Evolutionary conservation across 2,113 vertebrate species (phyloP).

Genomic region (western clawed frog (Xenopus tropicalis)): UCB_Xtro_10.0 CM004449.2:99250501-99251000

Average conservation of each 20-base stretch:
- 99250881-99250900: neutral
- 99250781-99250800: slow-evolving; percentile 26
- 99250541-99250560: too few relatives aligned
- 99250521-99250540: too few relatives aligned
- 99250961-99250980: neutral
- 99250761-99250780: neutral
- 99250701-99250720: neutral
- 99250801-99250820: slow-evolving; percentile 37
- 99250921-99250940: too few relatives aligned
- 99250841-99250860: slow-evolving; percentile 55
- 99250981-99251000: neutral
- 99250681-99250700: neutral
- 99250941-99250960: too few relatives aligned
- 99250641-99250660: too few relatives aligned
- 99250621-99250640: neutral
- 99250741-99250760: neutral
- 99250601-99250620: slow-evolving; percentile 13
- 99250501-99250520: too few relatives aligned
- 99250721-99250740: slow-evolving; percentile 5
- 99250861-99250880: slow-evolving; percentile 1
- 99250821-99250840: slow-evolving; percentile 51
- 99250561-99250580: too few relatives aligned
- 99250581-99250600: neutral
- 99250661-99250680: neutral
- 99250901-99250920: too few relatives aligned